Evolutionary conservation across 1,140 invertebrate species (phyloP).

Genomic region (Elymnias hypermnestra): DNA sequence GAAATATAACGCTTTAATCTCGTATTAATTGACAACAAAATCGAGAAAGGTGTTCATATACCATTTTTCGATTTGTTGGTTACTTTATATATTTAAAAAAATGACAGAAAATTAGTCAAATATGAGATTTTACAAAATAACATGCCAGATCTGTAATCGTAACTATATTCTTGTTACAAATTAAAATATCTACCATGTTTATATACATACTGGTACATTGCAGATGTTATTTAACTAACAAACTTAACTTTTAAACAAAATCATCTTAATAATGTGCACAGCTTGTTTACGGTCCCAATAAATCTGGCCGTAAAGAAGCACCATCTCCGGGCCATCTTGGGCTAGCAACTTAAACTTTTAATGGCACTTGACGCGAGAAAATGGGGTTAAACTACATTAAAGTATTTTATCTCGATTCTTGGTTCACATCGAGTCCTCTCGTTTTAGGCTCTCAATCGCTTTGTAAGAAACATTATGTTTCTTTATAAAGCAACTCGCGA

Average conservation of each 20-base stretch:
- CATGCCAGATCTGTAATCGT: too few relatives aligned
- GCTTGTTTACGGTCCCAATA: constrained; percentile 27
- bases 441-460: constrained; percentile 2
- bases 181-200: too few relatives aligned
- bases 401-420: constrained; percentile 38
- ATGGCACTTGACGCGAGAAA: constrained; percentile 43
- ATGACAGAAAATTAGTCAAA: too few relatives aligned
- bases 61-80: too few relatives aligned
- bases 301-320: constrained; percentile 28
- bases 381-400: constrained; percentile 38
- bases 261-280: constrained; percentile 6
- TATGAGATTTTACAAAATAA: too few relatives aligned
- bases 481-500: neutral
- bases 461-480: neutral
- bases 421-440: constrained; percentile 13
- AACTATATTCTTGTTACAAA: too few relatives aligned
- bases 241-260: neutral
- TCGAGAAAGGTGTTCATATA: too few relatives aligned
- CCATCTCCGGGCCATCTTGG: constrained; percentile 18
- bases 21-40: too few relatives aligned
- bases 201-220: too few relatives aligned
- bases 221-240: neutral
- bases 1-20: too few relatives aligned
- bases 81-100: too few relatives aligned
- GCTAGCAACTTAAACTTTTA: constrained; percentile 36